These are phyloP conservation scores for Neomorphus geoffroyi DNA, from an alignment of 2,797 vertebrate species.

Conservation along the genomic window DNA sequence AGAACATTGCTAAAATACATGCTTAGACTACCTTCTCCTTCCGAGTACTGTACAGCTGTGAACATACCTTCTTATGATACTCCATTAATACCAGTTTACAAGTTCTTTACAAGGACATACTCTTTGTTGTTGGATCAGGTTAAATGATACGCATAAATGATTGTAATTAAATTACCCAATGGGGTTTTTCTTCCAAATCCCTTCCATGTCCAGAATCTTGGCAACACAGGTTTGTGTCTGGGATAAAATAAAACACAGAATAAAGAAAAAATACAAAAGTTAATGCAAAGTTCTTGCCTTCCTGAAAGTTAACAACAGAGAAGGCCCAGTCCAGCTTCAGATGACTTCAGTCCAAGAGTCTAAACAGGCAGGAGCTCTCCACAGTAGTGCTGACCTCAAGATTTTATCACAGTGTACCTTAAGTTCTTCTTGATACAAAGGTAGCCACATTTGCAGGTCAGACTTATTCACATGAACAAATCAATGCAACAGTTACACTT, in stretches of 20 bases:
- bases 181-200: background rate
- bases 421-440: background rate
- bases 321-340: background rate
- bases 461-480: background rate
- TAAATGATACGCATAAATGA: background rate
- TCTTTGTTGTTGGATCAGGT: background rate
- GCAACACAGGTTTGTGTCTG: background rate
- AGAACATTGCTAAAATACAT: background rate
- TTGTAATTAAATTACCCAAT: background rate
- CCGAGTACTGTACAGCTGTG: background rate
- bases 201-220: background rate
- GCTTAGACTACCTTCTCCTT: background rate
- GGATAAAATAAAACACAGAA: background rate
- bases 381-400: background rate
- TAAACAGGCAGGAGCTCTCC: background rate
- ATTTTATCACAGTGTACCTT: background rate
- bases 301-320: background rate
- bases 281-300: background rate
- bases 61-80: background rate
- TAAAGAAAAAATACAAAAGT: background rate
- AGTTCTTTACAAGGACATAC: background rate
- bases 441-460: background rate
- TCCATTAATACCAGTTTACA: background rate
- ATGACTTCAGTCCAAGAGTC: background rate
- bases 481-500: background rate